These are phyloP conservation scores for Alligator sinensis DNA, from an alignment of 2,113 vertebrate species.

Conservation along the genomic window DNA sequence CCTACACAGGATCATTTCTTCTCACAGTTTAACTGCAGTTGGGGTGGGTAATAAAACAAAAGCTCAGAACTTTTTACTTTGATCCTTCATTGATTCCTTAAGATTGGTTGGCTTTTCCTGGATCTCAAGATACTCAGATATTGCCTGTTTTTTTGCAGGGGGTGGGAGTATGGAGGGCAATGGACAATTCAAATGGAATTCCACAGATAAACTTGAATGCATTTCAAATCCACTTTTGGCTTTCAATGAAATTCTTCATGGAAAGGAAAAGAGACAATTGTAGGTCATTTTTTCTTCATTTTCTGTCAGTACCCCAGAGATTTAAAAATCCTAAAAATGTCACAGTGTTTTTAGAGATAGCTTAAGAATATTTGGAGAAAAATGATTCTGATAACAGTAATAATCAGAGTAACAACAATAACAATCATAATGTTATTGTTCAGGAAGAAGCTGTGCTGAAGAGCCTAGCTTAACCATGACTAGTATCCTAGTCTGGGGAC, in stretches of 20 bases:
- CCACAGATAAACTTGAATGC: background rate
- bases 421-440: background rate
- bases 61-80: background rate
- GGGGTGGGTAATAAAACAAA: background rate
- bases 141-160: background rate
- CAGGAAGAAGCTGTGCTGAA: background rate
- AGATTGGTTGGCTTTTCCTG: background rate
- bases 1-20: background rate
- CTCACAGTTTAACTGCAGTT: background rate
- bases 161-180: background rate
- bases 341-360: background rate
- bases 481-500: background rate
- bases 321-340: conserved; percentile 2
- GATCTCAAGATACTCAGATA: background rate
- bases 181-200: background rate
- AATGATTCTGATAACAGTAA: background rate
- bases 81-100: background rate
- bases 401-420: too few relatives aligned
- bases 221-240: background rate
- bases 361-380: background rate
- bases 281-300: background rate
- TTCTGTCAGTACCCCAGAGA: background rate
- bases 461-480: background rate
- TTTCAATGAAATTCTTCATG: background rate
- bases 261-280: background rate